Conservation (phyloP, 2,113 vertebrate genomes). For the Eupsittula cactorum region DNA sequence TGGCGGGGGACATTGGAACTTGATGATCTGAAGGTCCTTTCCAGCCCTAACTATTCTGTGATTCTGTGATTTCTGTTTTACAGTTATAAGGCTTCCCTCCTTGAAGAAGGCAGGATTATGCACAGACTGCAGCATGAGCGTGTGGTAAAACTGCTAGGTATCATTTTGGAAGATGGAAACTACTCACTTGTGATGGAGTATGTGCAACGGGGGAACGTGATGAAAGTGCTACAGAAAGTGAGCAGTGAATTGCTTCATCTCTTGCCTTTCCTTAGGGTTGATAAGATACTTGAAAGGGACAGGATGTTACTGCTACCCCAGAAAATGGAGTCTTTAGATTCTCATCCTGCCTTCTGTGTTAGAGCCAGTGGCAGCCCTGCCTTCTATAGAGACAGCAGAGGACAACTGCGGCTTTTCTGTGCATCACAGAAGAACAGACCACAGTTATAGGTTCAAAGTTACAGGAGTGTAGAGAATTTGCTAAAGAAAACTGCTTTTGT, state of each 20-base stretch:
- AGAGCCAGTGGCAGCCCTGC: neutral
- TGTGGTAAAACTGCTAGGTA: constrained; percentile 89
- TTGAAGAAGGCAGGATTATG: constrained; percentile 93
- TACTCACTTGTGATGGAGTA: constrained; percentile 95
- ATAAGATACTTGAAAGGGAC: neutral
- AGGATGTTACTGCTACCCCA: neutral
- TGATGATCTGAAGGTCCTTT: too few species aligned
- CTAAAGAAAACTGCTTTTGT: neutral
- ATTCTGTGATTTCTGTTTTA: neutral
- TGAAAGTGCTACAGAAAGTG: constrained; percentile 84
- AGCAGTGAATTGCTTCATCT: constrained; percentile 43
- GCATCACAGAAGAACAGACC: neutral
- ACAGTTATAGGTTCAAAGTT: neutral
- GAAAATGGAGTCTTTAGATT: neutral
- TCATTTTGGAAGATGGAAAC: constrained; percentile 89
- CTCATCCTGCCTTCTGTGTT: neutral
- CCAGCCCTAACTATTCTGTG: too few species aligned
- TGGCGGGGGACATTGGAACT: too few species aligned
- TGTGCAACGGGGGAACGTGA: constrained; percentile 87
- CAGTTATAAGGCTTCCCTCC: constrained; percentile 82
- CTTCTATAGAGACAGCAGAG: neutral
- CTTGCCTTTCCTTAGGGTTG: neutral
- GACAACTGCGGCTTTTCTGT: neutral
- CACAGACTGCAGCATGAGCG: constrained; percentile 83
- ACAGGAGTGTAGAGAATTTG: neutral